Evolutionary conservation across 2,797 vertebrate genomes (phyloP).

Genomic region (Enteromius anoplus): DNA sequence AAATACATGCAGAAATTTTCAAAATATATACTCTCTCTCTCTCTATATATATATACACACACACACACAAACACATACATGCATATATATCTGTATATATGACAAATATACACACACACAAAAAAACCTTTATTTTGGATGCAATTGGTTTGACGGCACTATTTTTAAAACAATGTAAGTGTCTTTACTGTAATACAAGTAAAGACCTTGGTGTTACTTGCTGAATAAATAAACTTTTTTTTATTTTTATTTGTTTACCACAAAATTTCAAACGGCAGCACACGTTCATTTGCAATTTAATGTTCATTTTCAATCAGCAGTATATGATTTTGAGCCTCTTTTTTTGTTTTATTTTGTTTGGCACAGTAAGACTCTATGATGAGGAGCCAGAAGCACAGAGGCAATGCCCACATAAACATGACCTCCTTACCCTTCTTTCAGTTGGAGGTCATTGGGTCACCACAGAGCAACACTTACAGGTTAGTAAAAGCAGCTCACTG

Average conservation of each 20-base stretch:
- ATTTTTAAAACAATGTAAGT: neutral
- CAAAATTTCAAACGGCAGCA: neutral
- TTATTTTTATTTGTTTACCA: neutral
- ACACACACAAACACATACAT: no score
- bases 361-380: slow-evolving; percentile 82
- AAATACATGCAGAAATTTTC: no score
- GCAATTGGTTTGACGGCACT: no score
- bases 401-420: slow-evolving; percentile 90
- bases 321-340: neutral
- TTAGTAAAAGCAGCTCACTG: slow-evolving; percentile 58
- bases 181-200: neutral
- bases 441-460: slow-evolving; percentile 93
- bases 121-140: no score
- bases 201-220: neutral
- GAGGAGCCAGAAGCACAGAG: slow-evolving; percentile 70
- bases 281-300: neutral
- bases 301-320: neutral
- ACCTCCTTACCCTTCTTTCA: slow-evolving; percentile 88
- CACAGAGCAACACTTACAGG: slow-evolving; percentile 88
- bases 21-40: no score
- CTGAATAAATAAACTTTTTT: neutral
- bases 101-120: no score
- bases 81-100: no score
- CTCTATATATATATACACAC: no score
- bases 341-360: neutral